A percentile compares a stretch with the other conserved stretches of the same genome.
Evolutionary conservation across 2,797 vertebrate genomes (phyloP).

Genomic region (Lycodopsis pacificus): DNA sequence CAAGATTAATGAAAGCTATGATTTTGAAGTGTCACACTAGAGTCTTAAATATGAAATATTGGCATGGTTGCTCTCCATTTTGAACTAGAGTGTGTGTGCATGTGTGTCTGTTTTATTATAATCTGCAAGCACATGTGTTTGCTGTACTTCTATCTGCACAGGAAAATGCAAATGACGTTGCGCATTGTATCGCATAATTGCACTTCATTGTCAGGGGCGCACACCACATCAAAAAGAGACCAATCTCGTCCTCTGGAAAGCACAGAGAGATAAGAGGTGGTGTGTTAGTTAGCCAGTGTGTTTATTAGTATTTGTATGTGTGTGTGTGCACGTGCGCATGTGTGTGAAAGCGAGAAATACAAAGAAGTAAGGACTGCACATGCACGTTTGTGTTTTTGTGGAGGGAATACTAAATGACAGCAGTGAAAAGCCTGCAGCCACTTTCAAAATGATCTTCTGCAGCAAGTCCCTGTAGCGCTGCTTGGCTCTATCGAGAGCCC

Average conservation of each 20-base stretch:
- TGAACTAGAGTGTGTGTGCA: not conserved
- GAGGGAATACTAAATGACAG: slow-evolving; percentile 68
- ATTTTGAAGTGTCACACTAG: slow-evolving; percentile 1
- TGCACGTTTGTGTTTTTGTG: slow-evolving; percentile 49
- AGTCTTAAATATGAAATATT: not conserved
- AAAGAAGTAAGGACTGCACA: slow-evolving; percentile 21
- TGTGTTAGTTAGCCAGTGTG: slow-evolving; percentile 13
- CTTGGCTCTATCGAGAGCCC: slow-evolving; percentile 55
- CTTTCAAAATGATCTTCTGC: slow-evolving; percentile 78
- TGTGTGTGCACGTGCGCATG: not conserved
- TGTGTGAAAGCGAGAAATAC: slow-evolving; percentile 3
- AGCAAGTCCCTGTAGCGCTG: slow-evolving; percentile 65
- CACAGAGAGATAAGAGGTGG: slow-evolving; percentile 37
- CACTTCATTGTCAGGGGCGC: slow-evolving; percentile 52
- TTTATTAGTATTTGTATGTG: slow-evolving; percentile 4
- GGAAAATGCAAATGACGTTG: slow-evolving; percentile 46
- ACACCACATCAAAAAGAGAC: slow-evolving; percentile 52
- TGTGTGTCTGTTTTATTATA: slow-evolving; percentile 4
- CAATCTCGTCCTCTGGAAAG: slow-evolving; percentile 47
- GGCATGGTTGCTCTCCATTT: not conserved
- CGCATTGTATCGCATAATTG: slow-evolving; percentile 53
- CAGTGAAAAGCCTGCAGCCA: slow-evolving; percentile 72
- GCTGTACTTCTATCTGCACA: slow-evolving; percentile 21
- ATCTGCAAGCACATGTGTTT: slow-evolving; percentile 33
- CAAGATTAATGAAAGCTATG: not conserved